These are phyloP conservation scores for Tiliacea citrago DNA, from an alignment of 2,888 invertebrate species.

Conservation along the genomic window DNA sequence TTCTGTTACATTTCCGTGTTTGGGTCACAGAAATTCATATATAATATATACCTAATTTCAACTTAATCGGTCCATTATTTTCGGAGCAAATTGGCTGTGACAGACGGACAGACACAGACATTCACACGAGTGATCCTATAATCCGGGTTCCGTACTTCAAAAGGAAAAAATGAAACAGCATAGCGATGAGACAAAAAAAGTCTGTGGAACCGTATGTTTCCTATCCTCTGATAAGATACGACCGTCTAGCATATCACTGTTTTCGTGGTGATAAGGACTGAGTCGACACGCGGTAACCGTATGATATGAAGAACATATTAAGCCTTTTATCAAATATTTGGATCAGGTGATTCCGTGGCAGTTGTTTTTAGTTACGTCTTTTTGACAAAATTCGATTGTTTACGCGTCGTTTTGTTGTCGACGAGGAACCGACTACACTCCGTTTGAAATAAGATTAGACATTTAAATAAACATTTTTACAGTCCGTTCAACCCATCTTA, in stretches of 20 bases:
- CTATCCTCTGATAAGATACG: conserved; percentile 26
- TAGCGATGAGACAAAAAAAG: conserved; percentile 20
- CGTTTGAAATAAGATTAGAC: too few relatives aligned
- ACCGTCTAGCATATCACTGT: conserved; percentile 21
- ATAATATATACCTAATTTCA: too few relatives aligned
- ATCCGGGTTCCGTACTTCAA: too few relatives aligned
- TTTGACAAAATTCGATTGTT: background rate
- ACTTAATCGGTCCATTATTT: too few relatives aligned
- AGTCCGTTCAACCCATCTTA: too few relatives aligned
- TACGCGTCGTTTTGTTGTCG: background rate
- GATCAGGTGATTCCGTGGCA: conserved; percentile 5
- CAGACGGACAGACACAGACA: too few relatives aligned
- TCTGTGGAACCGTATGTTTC: conserved; percentile 15
- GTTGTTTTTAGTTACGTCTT: background rate
- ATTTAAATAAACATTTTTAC: too few relatives aligned
- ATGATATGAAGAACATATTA: conserved; percentile 9
- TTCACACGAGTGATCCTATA: too few relatives aligned
- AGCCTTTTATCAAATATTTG: background rate
- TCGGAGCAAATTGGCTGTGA: too few relatives aligned
- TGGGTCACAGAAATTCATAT: too few relatives aligned
- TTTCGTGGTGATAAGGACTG: conserved; percentile 7
- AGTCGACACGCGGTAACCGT: conserved; percentile 7
- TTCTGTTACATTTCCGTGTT: too few relatives aligned
- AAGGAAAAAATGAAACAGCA: background rate
- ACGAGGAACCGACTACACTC: too few relatives aligned